phyloP scores from a whole-genome alignment of 2,797 vertebrate genomes.

The Cyprinella venusta region DNA sequence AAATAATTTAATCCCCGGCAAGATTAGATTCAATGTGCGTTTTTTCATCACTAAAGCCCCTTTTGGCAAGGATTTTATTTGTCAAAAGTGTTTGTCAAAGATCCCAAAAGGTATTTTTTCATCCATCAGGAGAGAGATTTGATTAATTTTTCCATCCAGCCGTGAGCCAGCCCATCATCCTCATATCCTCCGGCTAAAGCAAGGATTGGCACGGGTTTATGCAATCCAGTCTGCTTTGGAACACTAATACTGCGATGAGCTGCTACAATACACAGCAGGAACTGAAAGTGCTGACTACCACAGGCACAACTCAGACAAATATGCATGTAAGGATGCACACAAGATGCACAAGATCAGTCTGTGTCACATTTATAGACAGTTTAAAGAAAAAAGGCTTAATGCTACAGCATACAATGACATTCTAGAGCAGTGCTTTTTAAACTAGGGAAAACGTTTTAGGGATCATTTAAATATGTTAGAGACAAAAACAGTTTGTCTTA shows the following conservation, averaged over 20 bases:
- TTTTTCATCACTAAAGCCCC: conserved; percentile 27
- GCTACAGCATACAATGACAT: neutral
- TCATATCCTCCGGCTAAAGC: conserved; percentile 35
- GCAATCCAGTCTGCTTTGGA: conserved; percentile 50
- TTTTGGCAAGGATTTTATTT: conserved; percentile 26
- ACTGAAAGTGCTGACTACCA: conserved; percentile 29
- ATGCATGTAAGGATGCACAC: neutral
- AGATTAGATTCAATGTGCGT: conserved; percentile 28
- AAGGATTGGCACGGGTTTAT: conserved; percentile 48
- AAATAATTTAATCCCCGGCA: conserved; percentile 18
- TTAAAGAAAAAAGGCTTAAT: conserved; percentile 1
- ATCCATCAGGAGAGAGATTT: conserved; percentile 31
- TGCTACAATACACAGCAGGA: conserved; percentile 39
- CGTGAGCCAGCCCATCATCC: conserved; percentile 35
- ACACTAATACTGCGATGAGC: conserved; percentile 44
- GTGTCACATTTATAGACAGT: conserved; percentile 13
- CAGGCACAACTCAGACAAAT: conserved; percentile 36
- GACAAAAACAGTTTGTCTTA: too few species aligned
- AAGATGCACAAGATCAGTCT: neutral
- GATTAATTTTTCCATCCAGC: conserved; percentile 24
- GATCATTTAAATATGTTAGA: neutral
- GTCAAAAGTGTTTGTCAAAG: conserved; percentile 40
- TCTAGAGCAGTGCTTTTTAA: neutral
- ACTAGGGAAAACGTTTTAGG: neutral
- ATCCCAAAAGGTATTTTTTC: conserved; percentile 32